Evolutionary conservation across 2,888 invertebrate species (phyloP).

Genomic region (Venusia cambrica): DNA sequence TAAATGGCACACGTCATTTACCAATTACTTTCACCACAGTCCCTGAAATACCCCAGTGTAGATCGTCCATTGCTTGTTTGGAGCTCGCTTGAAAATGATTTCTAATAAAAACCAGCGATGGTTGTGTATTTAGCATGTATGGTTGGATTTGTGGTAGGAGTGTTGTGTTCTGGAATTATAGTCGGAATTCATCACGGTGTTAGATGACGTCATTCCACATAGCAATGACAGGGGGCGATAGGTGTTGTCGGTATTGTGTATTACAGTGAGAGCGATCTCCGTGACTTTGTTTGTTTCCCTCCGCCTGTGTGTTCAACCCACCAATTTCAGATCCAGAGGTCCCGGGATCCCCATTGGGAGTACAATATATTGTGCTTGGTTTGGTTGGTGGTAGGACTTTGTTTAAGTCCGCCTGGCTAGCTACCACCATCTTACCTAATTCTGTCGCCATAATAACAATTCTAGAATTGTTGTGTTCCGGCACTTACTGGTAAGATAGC

Average conservation of each 20-base stretch:
- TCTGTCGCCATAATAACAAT: too few relatives aligned
- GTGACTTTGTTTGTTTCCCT: too few relatives aligned
- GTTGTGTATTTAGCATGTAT: constrained; percentile 21
- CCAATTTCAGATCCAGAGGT: too few relatives aligned
- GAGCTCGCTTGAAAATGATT: neutral
- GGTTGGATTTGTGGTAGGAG: constrained; percentile 33
- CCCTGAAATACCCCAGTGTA: constrained; percentile 10
- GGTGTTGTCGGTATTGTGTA: constrained; percentile 31
- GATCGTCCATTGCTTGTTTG: constrained; percentile 39
- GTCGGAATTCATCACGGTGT: constrained; percentile 73
- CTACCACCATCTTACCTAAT: too few relatives aligned
- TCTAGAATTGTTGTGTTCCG: too few relatives aligned
- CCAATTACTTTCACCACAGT: constrained; percentile 50
- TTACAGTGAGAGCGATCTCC: constrained; percentile 57
- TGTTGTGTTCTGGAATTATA: constrained; percentile 71
- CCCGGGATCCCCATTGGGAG: too few relatives aligned
- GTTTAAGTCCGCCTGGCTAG: too few relatives aligned
- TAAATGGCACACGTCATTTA: constrained; percentile 76
- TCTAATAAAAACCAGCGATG: constrained; percentile 36
- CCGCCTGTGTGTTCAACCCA: too few relatives aligned
- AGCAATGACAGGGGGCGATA: constrained; percentile 71
- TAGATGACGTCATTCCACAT: constrained; percentile 75
- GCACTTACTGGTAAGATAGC: too few relatives aligned
- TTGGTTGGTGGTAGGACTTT: too few relatives aligned
- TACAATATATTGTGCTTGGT: too few relatives aligned